Percentiles rank a stretch among this genome's conserved stretches.
Conservation (phyloP, 2,797 vertebrate species). For the Malacoctenus gilli region DNA sequence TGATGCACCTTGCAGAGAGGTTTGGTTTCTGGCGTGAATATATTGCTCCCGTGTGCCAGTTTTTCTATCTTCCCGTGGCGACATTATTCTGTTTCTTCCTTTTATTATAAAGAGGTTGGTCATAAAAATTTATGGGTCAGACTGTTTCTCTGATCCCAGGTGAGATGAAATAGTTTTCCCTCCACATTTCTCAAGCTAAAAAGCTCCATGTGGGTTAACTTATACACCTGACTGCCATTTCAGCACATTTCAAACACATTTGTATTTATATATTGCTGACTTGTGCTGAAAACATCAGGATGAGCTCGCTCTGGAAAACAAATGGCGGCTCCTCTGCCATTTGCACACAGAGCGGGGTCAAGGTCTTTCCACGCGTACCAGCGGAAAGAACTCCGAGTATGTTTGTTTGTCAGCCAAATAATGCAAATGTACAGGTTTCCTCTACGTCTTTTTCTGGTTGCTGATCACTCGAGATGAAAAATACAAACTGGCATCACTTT, state of each 20-base stretch:
- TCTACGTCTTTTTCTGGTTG: conserved; percentile 1
- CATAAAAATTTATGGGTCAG: conserved; percentile 39
- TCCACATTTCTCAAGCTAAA: conserved; percentile 44
- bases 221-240: conserved; percentile 53
- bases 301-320: conserved; percentile 47
- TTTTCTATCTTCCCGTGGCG: conserved; percentile 1
- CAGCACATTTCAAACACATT: conserved; percentile 55
- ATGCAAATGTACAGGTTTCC: conserved; percentile 52
- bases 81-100: conserved; percentile 3
- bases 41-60: conserved; percentile 1
- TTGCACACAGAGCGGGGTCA: conserved; percentile 22
- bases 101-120: conserved; percentile 2
- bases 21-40: too few species aligned
- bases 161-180: conserved; percentile 42
- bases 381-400: conserved; percentile 11
- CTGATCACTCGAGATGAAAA: conserved; percentile 21
- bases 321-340: conserved; percentile 26
- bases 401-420: conserved; percentile 24
- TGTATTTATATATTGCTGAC: conserved; percentile 61
- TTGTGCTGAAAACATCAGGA: conserved; percentile 45
- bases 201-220: conserved; percentile 55
- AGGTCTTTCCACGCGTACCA: conserved; percentile 16
- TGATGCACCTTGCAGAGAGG: too few species aligned
- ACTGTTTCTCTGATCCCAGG: conserved; percentile 20
- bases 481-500: conserved; percentile 13